A percentile compares a stretch with the other conserved stretches of the same genome.
phyloP scores from a whole-genome alignment of 2,113 vertebrate species.

The Halcyon senegalensis region DNA sequence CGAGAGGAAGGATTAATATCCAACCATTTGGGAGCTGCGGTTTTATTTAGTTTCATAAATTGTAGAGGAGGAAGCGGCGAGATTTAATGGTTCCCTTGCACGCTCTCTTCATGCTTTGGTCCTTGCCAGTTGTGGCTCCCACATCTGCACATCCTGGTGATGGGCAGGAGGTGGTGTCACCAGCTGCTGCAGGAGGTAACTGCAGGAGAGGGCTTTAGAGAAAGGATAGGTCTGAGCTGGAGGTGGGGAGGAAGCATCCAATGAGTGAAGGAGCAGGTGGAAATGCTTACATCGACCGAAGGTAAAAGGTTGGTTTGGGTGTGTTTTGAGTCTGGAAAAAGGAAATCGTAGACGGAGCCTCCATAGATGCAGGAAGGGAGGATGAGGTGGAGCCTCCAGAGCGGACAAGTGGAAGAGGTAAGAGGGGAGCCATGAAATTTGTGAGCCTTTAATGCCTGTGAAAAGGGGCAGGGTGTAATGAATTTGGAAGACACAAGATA shows the following conservation, averaged over 20 bases:
- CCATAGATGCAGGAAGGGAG: background rate
- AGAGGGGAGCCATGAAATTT: background rate
- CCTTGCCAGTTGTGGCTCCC: background rate
- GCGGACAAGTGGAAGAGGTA: background rate
- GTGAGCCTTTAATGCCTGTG: background rate
- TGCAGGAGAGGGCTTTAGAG: background rate
- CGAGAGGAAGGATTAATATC: background rate
- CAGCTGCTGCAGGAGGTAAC: background rate
- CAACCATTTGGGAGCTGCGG: background rate
- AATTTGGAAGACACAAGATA: background rate
- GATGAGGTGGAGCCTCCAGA: background rate
- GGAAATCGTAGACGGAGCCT: background rate
- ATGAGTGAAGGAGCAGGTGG: conserved; percentile 30
- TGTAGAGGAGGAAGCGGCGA: background rate
- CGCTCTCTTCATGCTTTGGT: background rate
- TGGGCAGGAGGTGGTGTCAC: conserved; percentile 13
- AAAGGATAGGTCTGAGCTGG: background rate
- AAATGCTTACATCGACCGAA: background rate
- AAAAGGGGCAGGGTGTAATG: background rate
- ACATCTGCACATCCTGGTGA: background rate
- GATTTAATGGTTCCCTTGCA: background rate
- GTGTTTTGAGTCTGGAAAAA: background rate
- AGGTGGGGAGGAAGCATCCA: conserved; percentile 24
- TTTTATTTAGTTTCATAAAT: background rate
- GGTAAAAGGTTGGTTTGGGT: conserved; percentile 20